These are phyloP conservation scores for Rhagium mordax DNA, from an alignment of 2,888 invertebrate genomes.

Conservation along the genomic window DNA sequence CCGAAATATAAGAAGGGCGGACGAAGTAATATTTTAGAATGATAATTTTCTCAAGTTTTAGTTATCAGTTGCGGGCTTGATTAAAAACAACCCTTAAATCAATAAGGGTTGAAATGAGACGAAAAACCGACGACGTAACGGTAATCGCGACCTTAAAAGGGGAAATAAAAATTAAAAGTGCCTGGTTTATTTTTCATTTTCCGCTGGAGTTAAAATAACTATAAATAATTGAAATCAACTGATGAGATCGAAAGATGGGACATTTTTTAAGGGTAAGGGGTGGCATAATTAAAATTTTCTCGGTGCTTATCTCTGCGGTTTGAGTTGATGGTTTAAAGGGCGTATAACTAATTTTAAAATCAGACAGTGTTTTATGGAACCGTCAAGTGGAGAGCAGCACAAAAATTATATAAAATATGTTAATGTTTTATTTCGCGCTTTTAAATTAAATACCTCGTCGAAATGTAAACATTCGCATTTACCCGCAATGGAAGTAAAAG, in stretches of 20 bases:
- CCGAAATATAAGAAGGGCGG: slow-evolving; percentile 3
- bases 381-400: background rate
- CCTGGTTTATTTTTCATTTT: slow-evolving; percentile 65
- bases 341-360: slow-evolving; percentile 24
- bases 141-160: slow-evolving; percentile 31
- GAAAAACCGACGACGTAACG: slow-evolving; percentile 35
- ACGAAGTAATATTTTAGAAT: slow-evolving; percentile 16
- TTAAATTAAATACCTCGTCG: background rate
- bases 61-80: slow-evolving; percentile 23
- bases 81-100: slow-evolving; percentile 32
- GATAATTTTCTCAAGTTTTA: slow-evolving; percentile 28
- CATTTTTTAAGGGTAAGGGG: slow-evolving; percentile 55
- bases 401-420: background rate
- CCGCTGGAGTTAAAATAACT: slow-evolving; percentile 65
- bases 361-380: slow-evolving; percentile 12
- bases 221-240: slow-evolving; percentile 68
- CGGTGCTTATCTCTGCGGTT: slow-evolving; percentile 50
- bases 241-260: slow-evolving; percentile 64
- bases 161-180: slow-evolving; percentile 62
- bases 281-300: slow-evolving; percentile 59
- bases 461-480: background rate
- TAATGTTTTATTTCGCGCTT: background rate
- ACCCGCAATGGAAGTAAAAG: background rate
- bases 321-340: slow-evolving; percentile 7
- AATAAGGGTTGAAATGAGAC: slow-evolving; percentile 31